A percentile compares a stretch with the other conserved stretches of the same genome.
Evolutionary conservation across 2,888 invertebrate genomes (phyloP).

Genomic region (Romanomermis culicivorax): DNA sequence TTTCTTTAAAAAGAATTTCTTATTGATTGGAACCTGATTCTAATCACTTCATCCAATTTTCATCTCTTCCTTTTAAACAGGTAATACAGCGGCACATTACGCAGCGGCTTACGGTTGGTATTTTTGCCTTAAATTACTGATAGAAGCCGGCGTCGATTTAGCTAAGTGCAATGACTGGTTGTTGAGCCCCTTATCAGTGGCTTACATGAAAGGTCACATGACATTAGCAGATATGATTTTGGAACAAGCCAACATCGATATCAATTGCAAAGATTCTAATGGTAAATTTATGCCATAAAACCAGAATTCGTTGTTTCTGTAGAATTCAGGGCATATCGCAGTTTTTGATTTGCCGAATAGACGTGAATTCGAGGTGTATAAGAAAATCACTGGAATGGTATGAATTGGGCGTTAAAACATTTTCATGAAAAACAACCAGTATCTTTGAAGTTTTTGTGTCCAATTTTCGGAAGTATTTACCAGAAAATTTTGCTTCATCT

Average conservation of each 20-base stretch:
- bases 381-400: no score
- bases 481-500: no score
- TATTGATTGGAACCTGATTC: no score
- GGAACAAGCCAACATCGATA: slow-evolving; percentile 30
- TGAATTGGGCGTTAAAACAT: no score
- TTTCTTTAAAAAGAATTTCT: no score
- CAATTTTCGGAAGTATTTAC: no score
- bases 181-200: slow-evolving; percentile 35
- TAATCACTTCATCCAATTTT: neutral
- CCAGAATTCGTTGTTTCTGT: no score
- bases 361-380: no score
- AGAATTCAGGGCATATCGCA: no score
- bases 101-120: slow-evolving; percentile 36
- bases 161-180: slow-evolving; percentile 21
- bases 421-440: no score
- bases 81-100: slow-evolving; percentile 5
- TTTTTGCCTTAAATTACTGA: slow-evolving; percentile 32
- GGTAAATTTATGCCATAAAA: slow-evolving; percentile 18
- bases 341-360: no score
- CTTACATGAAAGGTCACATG: slow-evolving; percentile 33
- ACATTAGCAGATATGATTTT: slow-evolving; percentile 34
- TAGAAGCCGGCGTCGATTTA: slow-evolving; percentile 27
- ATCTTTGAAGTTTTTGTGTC: no score
- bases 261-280: slow-evolving; percentile 27
- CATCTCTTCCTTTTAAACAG: neutral